Evolutionary conservation across 1,140 invertebrate genomes (phyloP).

Genomic region (Cydia strobilella): DNA sequence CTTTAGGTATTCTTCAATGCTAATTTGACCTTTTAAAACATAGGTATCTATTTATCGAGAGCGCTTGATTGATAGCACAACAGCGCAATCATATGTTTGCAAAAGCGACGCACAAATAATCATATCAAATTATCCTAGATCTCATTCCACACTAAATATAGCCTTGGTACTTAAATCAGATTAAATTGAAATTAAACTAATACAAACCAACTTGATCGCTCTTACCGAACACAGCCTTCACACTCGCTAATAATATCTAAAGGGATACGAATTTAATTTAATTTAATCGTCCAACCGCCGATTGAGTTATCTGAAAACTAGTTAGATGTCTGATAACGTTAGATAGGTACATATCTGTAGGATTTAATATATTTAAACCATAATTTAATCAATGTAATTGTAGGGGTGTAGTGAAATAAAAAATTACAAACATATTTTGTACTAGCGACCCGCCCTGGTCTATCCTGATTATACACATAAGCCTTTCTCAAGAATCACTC

Average conservation of each 20-base stretch:
- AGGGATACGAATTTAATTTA: conserved; percentile 14
- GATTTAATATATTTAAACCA: background rate
- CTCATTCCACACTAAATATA: background rate
- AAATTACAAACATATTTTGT: no score
- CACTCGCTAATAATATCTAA: conserved; percentile 19
- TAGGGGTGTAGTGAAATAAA: no score
- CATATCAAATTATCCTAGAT: background rate
- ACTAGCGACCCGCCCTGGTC: no score
- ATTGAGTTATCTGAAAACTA: conserved; percentile 19
- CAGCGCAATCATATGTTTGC: no score
- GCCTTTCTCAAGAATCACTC: no score
- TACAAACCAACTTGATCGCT: conserved; percentile 3
- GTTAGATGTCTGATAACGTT: background rate
- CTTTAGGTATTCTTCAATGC: no score
- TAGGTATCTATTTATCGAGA: no score
- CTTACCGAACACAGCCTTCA: conserved; percentile 6
- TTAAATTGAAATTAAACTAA: conserved; percentile 31
- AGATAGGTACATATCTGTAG: background rate
- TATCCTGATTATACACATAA: no score
- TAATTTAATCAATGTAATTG: no score
- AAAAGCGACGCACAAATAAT: no score
- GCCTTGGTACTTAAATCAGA: conserved; percentile 2
- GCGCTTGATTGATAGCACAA: no score
- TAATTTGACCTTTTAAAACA: no score
- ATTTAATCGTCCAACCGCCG: conserved; percentile 19